Conservation (phyloP, 2,888 invertebrate genomes). For the Ptilodon capucinus region DNA sequence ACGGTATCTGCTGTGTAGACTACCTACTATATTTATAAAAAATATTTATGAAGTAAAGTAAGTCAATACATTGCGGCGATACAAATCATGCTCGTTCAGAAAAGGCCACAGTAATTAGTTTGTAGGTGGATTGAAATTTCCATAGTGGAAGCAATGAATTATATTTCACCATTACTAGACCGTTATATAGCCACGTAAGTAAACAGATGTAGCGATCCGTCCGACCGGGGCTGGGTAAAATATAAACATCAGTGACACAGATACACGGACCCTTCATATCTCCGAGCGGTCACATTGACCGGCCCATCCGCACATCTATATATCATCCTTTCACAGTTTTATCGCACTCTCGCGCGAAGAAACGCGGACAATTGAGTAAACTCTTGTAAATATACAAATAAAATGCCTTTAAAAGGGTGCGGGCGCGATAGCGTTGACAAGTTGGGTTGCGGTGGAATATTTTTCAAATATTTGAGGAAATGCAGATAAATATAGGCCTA, state of each 20-base stretch:
- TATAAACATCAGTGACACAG: constrained; percentile 35
- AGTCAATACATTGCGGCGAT: too few relatives aligned
- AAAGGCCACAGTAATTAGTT: too few relatives aligned
- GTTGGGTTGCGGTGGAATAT: constrained; percentile 14
- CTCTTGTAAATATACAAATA: constrained; percentile 48
- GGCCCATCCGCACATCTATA: constrained; percentile 54
- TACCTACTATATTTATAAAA: too few relatives aligned
- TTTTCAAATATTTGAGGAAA: constrained; percentile 7
- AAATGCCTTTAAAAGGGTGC: constrained; percentile 40
- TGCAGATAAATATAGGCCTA: background rate
- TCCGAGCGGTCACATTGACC: constrained; percentile 45
- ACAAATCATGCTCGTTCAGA: too few relatives aligned
- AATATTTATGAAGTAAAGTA: too few relatives aligned
- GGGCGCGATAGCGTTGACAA: constrained; percentile 40
- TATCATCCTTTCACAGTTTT: constrained; percentile 73
- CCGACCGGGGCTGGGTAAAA: constrained; percentile 21
- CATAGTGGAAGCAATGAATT: too few relatives aligned
- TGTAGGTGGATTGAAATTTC: too few relatives aligned
- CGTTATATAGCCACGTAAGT: background rate
- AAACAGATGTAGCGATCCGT: background rate
- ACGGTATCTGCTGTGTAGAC: too few relatives aligned
- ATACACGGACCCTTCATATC: constrained; percentile 12
- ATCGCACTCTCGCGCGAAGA: constrained; percentile 60
- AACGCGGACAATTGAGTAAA: constrained; percentile 58
- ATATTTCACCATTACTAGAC: background rate